Evolutionary conservation across 1,140 invertebrate genomes (phyloP), one percentile per base, ranked within the genome.

Genomic region (Lithobius niger): DNA sequence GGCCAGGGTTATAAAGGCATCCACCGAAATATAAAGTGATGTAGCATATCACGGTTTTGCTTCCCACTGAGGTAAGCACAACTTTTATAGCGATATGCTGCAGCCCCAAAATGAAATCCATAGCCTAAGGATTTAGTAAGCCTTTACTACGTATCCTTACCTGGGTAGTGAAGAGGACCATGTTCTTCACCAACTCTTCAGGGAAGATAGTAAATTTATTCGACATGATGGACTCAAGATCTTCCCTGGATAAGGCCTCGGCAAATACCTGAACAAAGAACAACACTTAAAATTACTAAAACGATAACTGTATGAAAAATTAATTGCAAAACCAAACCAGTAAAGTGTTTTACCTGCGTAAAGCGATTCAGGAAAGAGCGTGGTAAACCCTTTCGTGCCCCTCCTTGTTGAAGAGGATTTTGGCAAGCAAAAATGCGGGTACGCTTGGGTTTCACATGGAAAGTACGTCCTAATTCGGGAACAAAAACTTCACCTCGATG

Each of bases 331-430:
- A 6, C 18, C 19, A 13, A 18, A 27, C 4, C 22, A 15, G 18
- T 15, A 56, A 56, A 31, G 15, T 57, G 44, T 57, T 22, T 55
- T 61, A 82, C 91, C 78, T 96, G 91, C 21, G 90, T 96, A 65
- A 99, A 99, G 64, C 97, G 79, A 73, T 99, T 99, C 0, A 99
- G 72, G 66, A 99, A 99, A 1, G 95, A 99, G 64, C 88, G 82
- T 0, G 97, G 97, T 44, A 99, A 74, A 10, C 95, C 95, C 70
- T 95, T 83, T 60, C 97, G 77, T 1, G 87, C 92, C 1, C 95
- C 93, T 27, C 97, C 97, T 75, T 99, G 89, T 65, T 81, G 81
- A n/a, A 92, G 72, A 0, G 97, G 96, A 78, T 99, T 99, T 74
- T 99, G 96, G 69, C 94, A 98, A 13, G 86, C 96, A 72, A 99